A percentile compares a stretch with the other conserved stretches of the same genome.
Conservation (phyloP, 2,888 invertebrate genomes). For the Trachelus iudaicus region DNA sequence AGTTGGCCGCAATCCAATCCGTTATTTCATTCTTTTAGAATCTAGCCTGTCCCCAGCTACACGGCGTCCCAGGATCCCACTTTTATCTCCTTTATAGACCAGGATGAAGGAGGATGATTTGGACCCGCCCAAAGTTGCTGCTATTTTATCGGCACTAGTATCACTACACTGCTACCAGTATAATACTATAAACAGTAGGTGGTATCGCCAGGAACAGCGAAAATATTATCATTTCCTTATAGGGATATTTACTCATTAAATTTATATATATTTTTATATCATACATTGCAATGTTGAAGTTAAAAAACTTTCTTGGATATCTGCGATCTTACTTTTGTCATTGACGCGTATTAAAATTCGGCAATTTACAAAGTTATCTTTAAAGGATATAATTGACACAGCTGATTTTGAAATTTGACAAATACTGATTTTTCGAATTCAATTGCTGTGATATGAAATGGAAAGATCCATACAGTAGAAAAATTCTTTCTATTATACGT, state of each 20-base stretch:
- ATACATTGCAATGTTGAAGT: neutral
- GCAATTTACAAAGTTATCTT: no score
- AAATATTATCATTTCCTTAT: neutral
- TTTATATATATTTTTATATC: no score
- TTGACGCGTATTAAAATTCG: no score
- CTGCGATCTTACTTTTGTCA: no score
- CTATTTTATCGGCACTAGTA: neutral
- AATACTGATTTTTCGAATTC: neutral
- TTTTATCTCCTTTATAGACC: neutral
- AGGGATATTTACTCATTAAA: neutral
- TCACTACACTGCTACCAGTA: neutral
- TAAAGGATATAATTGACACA: no score
- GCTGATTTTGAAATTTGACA: neutral
- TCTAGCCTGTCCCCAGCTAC: conserved; percentile 40
- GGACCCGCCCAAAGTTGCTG: conserved; percentile 21
- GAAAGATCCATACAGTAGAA: neutral
- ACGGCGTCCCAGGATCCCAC: neutral
- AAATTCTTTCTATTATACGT: neutral
- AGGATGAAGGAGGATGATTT: neutral
- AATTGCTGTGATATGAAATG: neutral
- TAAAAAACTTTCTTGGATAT: neutral
- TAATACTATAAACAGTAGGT: neutral
- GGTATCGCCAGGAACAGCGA: neutral
- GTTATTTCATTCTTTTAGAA: conserved; percentile 65
- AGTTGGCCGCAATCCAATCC: conserved; percentile 64